These are phyloP conservation scores for Ataeniobius toweri DNA, from an alignment of 2,797 vertebrate genomes.

Conservation along the genomic window DNA sequence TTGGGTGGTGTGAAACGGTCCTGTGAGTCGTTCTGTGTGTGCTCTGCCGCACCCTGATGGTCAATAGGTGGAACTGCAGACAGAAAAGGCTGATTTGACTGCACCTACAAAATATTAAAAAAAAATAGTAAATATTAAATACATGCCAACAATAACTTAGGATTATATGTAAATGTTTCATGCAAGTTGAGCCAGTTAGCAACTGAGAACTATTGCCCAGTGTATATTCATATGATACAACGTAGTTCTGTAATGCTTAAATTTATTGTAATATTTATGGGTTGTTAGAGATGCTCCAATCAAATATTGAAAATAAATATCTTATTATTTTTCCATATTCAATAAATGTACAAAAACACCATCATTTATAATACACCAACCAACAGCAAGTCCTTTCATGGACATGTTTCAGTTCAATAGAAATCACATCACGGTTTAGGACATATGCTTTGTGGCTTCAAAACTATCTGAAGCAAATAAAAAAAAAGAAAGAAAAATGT, in stretches of 20 bases:
- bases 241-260: neutral
- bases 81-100: slow-evolving; percentile 11
- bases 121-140: slow-evolving; percentile 2
- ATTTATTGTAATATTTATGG: neutral
- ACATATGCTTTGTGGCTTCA: neutral
- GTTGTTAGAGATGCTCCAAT: neutral
- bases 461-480: no score
- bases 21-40: neutral
- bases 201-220: neutral
- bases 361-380: neutral
- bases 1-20: slow-evolving; percentile 20
- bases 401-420: no score
- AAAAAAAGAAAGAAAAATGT: no score
- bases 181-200: neutral
- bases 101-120: slow-evolving; percentile 52
- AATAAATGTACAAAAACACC: neutral
- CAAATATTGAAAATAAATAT: neutral
- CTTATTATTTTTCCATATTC: neutral
- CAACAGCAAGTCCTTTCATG: neutral
- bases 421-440: no score
- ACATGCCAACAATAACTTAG: neutral
- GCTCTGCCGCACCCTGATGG: slow-evolving; percentile 61
- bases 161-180: neutral
- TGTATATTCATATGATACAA: neutral
- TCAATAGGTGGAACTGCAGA: slow-evolving; percentile 32